These are phyloP conservation scores for Dromaius novaehollandiae DNA, from an alignment of 2,113 vertebrate species.

Conservation along the genomic window DNA sequence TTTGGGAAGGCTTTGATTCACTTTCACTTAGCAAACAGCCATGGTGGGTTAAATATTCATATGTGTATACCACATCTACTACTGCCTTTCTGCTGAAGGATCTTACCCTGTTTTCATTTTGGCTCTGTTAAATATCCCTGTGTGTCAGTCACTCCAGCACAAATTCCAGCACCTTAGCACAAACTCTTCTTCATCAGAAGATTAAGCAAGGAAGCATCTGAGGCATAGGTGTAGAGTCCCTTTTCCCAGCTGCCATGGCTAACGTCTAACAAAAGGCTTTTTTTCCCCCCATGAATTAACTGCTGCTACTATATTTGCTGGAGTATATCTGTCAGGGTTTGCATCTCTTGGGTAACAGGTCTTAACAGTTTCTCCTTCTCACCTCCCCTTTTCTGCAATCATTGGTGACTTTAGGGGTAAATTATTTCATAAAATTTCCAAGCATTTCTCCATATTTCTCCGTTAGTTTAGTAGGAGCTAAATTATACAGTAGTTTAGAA, in stretches of 20 bases:
- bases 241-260: background rate
- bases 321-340: background rate
- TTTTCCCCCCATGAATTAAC: background rate
- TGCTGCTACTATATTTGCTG: background rate
- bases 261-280: background rate
- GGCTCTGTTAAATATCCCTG: background rate
- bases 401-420: fast-evolving
- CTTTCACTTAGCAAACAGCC: background rate
- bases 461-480: background rate
- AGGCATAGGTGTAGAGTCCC: background rate
- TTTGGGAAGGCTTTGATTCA: background rate
- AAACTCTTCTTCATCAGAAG: background rate
- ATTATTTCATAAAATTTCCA: background rate
- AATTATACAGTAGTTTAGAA: background rate
- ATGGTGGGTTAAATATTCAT: background rate
- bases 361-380: background rate
- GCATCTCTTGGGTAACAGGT: background rate
- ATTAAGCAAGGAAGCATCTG: background rate
- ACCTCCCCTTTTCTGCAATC: background rate
- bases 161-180: background rate
- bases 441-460: background rate
- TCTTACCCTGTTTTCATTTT: background rate
- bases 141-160: background rate
- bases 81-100: background rate
- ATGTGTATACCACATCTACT: fast-evolving